Evolutionary conservation across 2,797 vertebrate species (phyloP).

Genomic region (Sus cebifrons): DNA sequence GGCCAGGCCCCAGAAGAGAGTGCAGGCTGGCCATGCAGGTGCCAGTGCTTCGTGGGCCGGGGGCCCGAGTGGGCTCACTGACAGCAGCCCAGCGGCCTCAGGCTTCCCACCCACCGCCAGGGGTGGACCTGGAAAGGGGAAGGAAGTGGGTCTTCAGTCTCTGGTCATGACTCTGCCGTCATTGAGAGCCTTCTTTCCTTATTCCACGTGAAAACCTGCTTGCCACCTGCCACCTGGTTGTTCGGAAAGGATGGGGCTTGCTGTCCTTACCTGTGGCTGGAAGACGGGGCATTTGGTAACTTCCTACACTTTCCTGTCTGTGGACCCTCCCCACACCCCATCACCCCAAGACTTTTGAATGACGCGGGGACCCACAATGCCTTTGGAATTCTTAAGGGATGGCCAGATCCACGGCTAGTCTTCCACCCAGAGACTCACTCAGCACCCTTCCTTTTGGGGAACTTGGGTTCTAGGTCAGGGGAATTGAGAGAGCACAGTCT

Average conservation of each 20-base stretch:
- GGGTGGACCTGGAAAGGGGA: neutral
- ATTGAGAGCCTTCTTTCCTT: neutral
- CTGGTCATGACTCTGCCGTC: rapidly evolving
- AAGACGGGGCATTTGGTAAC: rapidly evolving
- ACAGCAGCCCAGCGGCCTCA: rapidly evolving
- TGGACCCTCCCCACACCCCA: neutral
- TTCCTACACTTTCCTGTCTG: rapidly evolving
- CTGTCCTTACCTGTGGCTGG: neutral
- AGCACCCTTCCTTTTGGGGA: neutral
- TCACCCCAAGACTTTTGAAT: too few species aligned
- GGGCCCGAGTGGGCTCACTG: rapidly evolving
- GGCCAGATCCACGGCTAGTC: rapidly evolving
- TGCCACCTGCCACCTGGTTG: rapidly evolving
- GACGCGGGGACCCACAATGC: neutral
- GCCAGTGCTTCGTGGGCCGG: rapidly evolving
- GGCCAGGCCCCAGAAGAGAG: neutral
- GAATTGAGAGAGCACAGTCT: neutral
- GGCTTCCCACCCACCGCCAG: rapidly evolving
- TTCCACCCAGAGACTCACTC: rapidly evolving
- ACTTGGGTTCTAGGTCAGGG: neutral
- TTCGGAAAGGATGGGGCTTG: rapidly evolving
- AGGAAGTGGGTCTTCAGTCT: neutral
- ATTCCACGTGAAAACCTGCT: rapidly evolving
- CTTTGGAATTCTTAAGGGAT: neutral
- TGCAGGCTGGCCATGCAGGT: neutral